Evolutionary conservation across 2,888 invertebrate species (phyloP).

Genomic region (Erebia palarica): DNA sequence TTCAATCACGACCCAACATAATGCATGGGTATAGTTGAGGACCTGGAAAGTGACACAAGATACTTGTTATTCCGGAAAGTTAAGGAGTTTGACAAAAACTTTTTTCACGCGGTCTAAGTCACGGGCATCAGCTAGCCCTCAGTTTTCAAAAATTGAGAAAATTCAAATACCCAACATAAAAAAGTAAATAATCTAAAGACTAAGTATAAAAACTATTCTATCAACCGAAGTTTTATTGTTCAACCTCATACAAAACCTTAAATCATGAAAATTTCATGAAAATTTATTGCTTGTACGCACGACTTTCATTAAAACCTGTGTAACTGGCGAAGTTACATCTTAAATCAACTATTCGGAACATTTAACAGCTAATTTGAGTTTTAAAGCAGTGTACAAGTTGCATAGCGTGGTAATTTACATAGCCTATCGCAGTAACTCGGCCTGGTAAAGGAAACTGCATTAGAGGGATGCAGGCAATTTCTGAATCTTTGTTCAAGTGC

Average conservation of each 20-base stretch:
- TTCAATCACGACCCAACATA: too few relatives aligned
- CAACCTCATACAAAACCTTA: background rate
- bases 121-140: too few relatives aligned
- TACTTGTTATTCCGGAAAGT: too few relatives aligned
- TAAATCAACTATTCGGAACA: background rate
- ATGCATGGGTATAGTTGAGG: too few relatives aligned
- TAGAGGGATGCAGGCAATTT: conserved; percentile 45
- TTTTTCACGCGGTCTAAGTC: too few relatives aligned
- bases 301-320: background rate
- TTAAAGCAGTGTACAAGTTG: background rate
- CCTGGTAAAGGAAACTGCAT: conserved; percentile 40
- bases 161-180: too few relatives aligned
- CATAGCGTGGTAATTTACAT: conserved; percentile 9
- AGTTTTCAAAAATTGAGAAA: too few relatives aligned
- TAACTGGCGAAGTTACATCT: conserved; percentile 1
- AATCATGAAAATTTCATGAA: conserved; percentile 1
- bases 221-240: background rate
- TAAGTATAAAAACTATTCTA: background rate
- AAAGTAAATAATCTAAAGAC: too few relatives aligned
- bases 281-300: conserved; percentile 2
- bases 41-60: too few relatives aligned
- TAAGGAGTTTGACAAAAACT: too few relatives aligned
- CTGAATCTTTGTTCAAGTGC: conserved; percentile 29
- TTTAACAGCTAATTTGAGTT: conserved; percentile 19
- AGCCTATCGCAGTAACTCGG: conserved; percentile 17